Evolutionary conservation across 2,113 vertebrate genomes (phyloP).

Genomic region (Jacana jacana): DNA sequence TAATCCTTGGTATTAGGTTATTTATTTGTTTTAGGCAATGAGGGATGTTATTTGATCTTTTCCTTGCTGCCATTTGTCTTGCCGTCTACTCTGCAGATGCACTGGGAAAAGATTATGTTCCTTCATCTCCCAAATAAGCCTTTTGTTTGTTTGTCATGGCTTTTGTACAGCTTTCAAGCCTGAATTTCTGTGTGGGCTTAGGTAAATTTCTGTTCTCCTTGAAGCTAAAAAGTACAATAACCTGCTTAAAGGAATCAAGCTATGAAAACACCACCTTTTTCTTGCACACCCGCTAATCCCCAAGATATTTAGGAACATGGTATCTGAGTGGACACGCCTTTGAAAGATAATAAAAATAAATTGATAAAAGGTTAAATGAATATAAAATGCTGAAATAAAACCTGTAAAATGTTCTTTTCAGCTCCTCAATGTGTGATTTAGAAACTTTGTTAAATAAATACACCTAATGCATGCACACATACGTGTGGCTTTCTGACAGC

Average conservation of each 20-base stretch:
- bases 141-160: constrained; percentile 42
- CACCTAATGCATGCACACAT: not conserved
- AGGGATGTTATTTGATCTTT: constrained; percentile 17
- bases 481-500: not conserved
- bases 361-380: not conserved
- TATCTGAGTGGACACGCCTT: not conserved
- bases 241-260: constrained; percentile 22
- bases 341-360: not conserved
- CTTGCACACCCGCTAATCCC: not conserved
- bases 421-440: not conserved
- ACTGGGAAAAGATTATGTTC: not conserved
- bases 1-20: not conserved
- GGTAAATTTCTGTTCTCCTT: constrained; percentile 11
- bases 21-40: constrained; percentile 37
- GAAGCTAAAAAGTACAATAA: constrained; percentile 13
- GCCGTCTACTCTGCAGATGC: not conserved
- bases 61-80: constrained; percentile 3
- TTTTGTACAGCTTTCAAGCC: constrained; percentile 23
- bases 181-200: not conserved
- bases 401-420: not conserved
- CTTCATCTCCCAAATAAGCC: not conserved
- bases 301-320: not conserved
- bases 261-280: constrained; percentile 4
- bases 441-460: not conserved
- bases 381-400: not conserved